Percentiles rank a stretch among this genome's conserved stretches.
Evolutionary conservation across 2,113 vertebrate species (phyloP).

Genomic region (Podarcis muralis): DNA sequence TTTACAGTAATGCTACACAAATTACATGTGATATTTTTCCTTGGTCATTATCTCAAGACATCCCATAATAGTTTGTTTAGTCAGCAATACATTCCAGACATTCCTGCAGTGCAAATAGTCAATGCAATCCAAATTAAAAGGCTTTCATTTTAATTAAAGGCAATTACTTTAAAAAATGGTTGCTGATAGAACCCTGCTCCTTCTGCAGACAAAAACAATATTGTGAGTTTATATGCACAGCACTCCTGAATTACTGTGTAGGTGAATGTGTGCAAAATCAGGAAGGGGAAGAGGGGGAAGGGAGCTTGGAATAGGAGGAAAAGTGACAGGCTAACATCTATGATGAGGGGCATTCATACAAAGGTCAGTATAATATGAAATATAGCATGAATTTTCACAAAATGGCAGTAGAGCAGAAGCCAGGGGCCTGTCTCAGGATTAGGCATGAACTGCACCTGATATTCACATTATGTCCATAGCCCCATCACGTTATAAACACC

Average conservation of each 20-base stretch:
- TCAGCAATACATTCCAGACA: slow-evolving; percentile 69
- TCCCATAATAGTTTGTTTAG: slow-evolving; percentile 43
- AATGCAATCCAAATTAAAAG: slow-evolving; percentile 69
- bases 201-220: slow-evolving; percentile 58
- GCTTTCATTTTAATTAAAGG: slow-evolving; percentile 92
- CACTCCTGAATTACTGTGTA: background rate
- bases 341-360: background rate
- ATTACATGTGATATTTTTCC: background rate
- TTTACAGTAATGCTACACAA: slow-evolving; percentile 23
- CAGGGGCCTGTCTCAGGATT: background rate
- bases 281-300: background rate
- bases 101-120: slow-evolving; percentile 55
- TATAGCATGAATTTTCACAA: background rate
- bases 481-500: background rate
- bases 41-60: slow-evolving; percentile 38
- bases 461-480: background rate
- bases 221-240: background rate
- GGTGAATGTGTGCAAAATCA: background rate
- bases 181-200: slow-evolving; percentile 72
- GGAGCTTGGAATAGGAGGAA: background rate
- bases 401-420: background rate
- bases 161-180: slow-evolving; percentile 81
- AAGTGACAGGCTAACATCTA: background rate
- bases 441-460: background rate
- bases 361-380: background rate